Evolutionary conservation across 2,797 vertebrate genomes (phyloP).

Genomic region (Mormyrops boulengeri): DNA sequence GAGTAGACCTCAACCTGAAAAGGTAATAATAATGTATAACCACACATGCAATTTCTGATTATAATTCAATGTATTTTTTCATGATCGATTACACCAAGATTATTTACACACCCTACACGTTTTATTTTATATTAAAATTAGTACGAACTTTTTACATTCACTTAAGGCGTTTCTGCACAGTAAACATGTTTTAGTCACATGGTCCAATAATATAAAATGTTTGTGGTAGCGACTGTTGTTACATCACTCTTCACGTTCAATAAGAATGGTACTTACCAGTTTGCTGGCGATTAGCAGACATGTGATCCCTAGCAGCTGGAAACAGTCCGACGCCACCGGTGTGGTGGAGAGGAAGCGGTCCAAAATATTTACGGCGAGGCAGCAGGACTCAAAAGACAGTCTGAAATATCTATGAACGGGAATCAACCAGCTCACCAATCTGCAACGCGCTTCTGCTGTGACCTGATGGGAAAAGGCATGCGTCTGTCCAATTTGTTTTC

Average conservation of each 20-base stretch:
- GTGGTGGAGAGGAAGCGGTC: slow-evolving; percentile 85
- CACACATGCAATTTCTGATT: background rate
- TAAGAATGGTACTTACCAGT: slow-evolving; percentile 62
- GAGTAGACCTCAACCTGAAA: slow-evolving; percentile 80
- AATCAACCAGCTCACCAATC: slow-evolving; percentile 88
- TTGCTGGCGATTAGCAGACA: slow-evolving; percentile 83
- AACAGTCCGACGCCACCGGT: slow-evolving; percentile 83
- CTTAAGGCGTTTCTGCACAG: background rate
- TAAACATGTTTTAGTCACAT: background rate
- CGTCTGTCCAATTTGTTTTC: background rate
- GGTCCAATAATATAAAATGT: background rate
- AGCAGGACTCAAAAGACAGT: slow-evolving; percentile 84
- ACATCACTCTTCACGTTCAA: background rate
- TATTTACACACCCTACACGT: background rate
- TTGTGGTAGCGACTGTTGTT: background rate
- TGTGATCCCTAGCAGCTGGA: slow-evolving; percentile 85
- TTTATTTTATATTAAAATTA: background rate
- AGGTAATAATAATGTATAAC: background rate
- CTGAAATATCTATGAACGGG: slow-evolving; percentile 73
- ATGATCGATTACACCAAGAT: background rate
- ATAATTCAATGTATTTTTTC: background rate
- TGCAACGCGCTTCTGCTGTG: slow-evolving; percentile 77
- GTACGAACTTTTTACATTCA: background rate
- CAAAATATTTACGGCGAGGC: slow-evolving; percentile 81
- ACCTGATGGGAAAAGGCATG: slow-evolving; percentile 54